phyloP scores from a whole-genome alignment of 2,113 vertebrate species.

The Perca fluviatilis region DNA sequence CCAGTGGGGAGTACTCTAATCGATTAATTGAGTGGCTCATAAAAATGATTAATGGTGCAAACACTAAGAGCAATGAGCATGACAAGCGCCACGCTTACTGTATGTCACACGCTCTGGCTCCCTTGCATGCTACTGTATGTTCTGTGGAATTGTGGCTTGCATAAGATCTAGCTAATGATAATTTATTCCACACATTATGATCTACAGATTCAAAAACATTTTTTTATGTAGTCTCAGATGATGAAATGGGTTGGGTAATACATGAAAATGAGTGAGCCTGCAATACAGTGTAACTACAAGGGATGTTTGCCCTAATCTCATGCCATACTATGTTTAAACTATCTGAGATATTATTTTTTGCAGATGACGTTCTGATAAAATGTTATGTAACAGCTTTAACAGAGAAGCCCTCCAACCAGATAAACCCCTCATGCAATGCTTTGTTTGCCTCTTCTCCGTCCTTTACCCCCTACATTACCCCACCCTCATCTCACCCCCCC shows the following conservation, averaged over 20 bases:
- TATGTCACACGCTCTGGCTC: slow-evolving; percentile 51
- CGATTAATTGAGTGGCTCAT: slow-evolving; percentile 91
- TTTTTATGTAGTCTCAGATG: slow-evolving; percentile 27
- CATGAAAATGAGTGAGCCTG: slow-evolving; percentile 15
- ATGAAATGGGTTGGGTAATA: slow-evolving; percentile 32
- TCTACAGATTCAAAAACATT: slow-evolving; percentile 32
- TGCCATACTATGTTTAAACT: neutral
- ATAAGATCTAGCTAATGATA: slow-evolving; percentile 25
- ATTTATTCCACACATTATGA: slow-evolving; percentile 35
- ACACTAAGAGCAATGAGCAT: slow-evolving; percentile 84
- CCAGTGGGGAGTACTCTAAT: slow-evolving; percentile 92
- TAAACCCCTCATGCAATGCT: slow-evolving; percentile 14
- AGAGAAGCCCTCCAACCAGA: neutral
- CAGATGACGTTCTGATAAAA: neutral
- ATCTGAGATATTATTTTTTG: neutral
- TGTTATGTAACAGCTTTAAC: slow-evolving; percentile 3
- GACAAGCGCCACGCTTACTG: slow-evolving; percentile 73
- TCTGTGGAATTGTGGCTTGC: slow-evolving; percentile 10
- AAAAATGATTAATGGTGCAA: slow-evolving; percentile 91
- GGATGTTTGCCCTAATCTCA: neutral
- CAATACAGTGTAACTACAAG: slow-evolving; percentile 7
- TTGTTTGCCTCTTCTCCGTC: slow-evolving; percentile 17
- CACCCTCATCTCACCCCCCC: neutral
- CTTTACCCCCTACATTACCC: neutral
- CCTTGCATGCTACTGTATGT: slow-evolving; percentile 14